Evolutionary conservation across 2,888 invertebrate species (phyloP), one percentile per base, ranked within the genome.

Genomic region (Diadromus collaris): DNA sequence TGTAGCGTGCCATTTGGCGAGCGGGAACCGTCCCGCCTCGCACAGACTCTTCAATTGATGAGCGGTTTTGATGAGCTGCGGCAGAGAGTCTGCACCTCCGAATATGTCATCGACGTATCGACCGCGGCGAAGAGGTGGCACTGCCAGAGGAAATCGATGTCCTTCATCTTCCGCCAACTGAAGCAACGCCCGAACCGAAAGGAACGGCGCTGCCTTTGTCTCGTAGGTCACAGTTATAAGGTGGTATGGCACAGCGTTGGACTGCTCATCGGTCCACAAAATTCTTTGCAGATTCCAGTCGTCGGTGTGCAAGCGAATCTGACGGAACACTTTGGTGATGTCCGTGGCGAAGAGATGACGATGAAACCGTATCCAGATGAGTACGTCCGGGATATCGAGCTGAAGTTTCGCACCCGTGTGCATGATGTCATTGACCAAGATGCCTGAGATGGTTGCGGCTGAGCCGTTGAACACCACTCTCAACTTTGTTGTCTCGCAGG

Each of bases 21-120:
- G 56, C 1, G 78, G 80, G 2, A 81, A 78, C 24, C 81, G 51
- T 27, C 76, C 76, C 32, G 78, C 67, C 9, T 69, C 27, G 70
- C 76, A 75, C 1, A 81, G 21, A 1, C 29, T 24, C 5, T 32
- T 73, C 10, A 78, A 32, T 34, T 78, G 76, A 1, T 56, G 27
- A 3, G 81, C 81, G 0, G 58, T 63, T 1, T 61, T 38, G 2
- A 21, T 73, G 29, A 78, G 69, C 4, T 81, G 19, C n/a, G n/a
- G n/a, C n/a, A n/a, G n/a, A n/a, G n/a, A n/a, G 16, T 69, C 65
- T 0, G 75, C 46, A 0, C 83, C 83, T 7, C 78, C 74, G 27
- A 73, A 79, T 6, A 83, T 81, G 46, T 84, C 83, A 9, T 84
- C 82, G 1, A 81, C 79, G 34, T 83, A 81, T n/a, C 79, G 38